Evolutionary conservation across 2,888 invertebrate species (phyloP).

Genomic region (Leucophora obtusa): DNA sequence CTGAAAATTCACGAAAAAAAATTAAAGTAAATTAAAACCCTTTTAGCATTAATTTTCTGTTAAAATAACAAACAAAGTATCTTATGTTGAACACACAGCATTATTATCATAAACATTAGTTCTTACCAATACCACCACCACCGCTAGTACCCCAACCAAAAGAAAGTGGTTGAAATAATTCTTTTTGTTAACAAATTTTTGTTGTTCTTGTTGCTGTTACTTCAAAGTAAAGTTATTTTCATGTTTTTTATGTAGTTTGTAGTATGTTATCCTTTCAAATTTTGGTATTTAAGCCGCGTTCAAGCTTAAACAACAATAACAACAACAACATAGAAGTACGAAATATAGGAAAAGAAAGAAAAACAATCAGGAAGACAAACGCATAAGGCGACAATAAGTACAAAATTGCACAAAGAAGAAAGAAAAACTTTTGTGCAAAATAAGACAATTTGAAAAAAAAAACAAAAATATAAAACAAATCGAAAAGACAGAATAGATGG

Average conservation of each 20-base stretch:
- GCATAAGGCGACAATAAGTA: slow-evolving; percentile 34
- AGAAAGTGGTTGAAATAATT: slow-evolving; percentile 14
- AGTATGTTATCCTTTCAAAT: slow-evolving; percentile 46
- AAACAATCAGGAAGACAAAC: slow-evolving; percentile 14
- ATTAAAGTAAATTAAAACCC: background rate
- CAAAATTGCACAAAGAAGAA: slow-evolving; percentile 30
- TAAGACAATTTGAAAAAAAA: slow-evolving; percentile 2
- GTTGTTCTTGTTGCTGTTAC: slow-evolving; percentile 11
- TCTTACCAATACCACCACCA: slow-evolving; percentile 3
- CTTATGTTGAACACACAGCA: background rate
- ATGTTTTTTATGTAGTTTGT: background rate
- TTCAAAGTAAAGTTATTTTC: slow-evolving; percentile 31
- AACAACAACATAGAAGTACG: background rate
- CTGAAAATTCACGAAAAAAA: background rate
- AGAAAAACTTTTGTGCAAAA: slow-evolving; percentile 28
- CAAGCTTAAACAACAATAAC: slow-evolving; percentile 29
- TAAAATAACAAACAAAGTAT: background rate
- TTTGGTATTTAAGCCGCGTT: slow-evolving; percentile 47
- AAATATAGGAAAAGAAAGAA: background rate
- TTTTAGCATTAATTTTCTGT: background rate
- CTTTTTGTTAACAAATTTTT: slow-evolving; percentile 25
- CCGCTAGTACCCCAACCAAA: background rate
- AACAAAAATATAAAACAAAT: background rate
- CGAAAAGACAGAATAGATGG: background rate
- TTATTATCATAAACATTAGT: background rate